Conservation (phyloP, 2,888 invertebrate species). For the Drosophila antonietae region DNA sequence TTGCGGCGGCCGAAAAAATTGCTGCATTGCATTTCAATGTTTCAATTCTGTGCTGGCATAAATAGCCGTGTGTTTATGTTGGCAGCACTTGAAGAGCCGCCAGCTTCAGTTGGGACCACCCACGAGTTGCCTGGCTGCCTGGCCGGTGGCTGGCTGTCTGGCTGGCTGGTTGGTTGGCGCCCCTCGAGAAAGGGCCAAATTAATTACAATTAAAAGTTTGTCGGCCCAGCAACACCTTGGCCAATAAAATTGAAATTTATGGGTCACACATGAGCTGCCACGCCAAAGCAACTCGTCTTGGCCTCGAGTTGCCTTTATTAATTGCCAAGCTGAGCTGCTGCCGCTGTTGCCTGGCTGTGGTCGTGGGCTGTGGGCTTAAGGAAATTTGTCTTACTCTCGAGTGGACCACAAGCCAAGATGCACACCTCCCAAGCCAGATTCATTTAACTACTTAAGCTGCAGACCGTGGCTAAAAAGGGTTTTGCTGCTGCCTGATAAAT, state of each 20-base stretch:
- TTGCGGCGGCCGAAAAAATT: constrained; percentile 44
- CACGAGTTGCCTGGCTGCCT: constrained; percentile 21
- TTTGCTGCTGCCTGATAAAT: constrained; percentile 64
- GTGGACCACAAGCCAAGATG: constrained; percentile 60
- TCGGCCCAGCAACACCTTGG: constrained; percentile 64
- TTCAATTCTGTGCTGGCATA: constrained; percentile 65
- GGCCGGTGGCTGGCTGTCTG: constrained; percentile 14
- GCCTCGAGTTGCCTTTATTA: constrained; percentile 59
- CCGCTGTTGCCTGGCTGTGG: constrained; percentile 38
- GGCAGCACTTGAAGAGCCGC: constrained; percentile 72
- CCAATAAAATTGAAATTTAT: constrained; percentile 79
- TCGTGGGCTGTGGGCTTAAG: constrained; percentile 36
- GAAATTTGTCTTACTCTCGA: constrained; percentile 67
- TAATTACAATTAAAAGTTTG: constrained; percentile 77
- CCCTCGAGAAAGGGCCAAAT: constrained; percentile 57
- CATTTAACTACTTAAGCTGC: constrained; percentile 73
- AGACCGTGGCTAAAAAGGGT: constrained; percentile 41
- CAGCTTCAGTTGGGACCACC: constrained; percentile 45
- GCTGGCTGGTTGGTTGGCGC: constrained; percentile 23
- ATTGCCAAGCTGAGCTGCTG: constrained; percentile 52
- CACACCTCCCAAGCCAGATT: constrained; percentile 42
- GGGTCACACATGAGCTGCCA: constrained; percentile 73
- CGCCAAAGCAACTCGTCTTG: constrained; percentile 26
- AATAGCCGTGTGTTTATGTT: constrained; percentile 77
- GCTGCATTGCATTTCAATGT: constrained; percentile 71